Base-by-base conservation (phyloP, 2,888 invertebrate species). In the Blomia tropicalis region DNA sequence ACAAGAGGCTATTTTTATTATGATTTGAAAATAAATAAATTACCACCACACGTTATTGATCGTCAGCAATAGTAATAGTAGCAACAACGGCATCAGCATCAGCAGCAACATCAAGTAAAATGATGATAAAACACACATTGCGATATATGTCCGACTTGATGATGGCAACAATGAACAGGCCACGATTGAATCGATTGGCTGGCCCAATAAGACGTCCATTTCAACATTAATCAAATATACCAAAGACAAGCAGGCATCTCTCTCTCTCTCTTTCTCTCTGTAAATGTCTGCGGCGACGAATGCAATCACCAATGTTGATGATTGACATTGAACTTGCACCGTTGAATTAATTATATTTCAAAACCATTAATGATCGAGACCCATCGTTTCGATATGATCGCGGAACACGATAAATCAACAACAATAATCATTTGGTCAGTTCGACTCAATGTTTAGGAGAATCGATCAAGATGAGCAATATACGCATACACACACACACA, bases 1-100 rank as follows among this genome's bases (percentile, higher is more conserved):
- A 47, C 51, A 47, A 47, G 51, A 27, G 51, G 51, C 51, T 47
- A 47, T 47, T 47, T 47, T 47, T 47, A 47, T 47, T 47, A n/a
- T n/a, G n/a, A n/a, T n/a, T n/a, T n/a, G n/a, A n/a, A n/a, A n/a
- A n/a, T n/a, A n/a, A n/a, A n/a, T n/a, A 47, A 47, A 47, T 47
- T 7, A 7, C 7, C 22, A 11, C 51, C 27, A 27, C 51, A 41
- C 41, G n/a, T 14, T 41, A n/a, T 14, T 41, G 41, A 41, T 41
- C 41, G n/a, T n/a, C 51, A 47, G 51, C 51, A 17, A 36, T 36
- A 11, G 36, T 36, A 17, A 36, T 11, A 11, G 36, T 7, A 47
- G 51, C 51, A 47, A n/a, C 51, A 19, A 27, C 7, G 7, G 23
- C 7, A 19, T 27, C 51, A 47, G 51, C 22, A 19, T 7, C 11